Evolutionary conservation across 2,888 invertebrate species (phyloP), one percentile per base, ranked within the genome.

Genomic region (Ennomos quercinarius): DNA sequence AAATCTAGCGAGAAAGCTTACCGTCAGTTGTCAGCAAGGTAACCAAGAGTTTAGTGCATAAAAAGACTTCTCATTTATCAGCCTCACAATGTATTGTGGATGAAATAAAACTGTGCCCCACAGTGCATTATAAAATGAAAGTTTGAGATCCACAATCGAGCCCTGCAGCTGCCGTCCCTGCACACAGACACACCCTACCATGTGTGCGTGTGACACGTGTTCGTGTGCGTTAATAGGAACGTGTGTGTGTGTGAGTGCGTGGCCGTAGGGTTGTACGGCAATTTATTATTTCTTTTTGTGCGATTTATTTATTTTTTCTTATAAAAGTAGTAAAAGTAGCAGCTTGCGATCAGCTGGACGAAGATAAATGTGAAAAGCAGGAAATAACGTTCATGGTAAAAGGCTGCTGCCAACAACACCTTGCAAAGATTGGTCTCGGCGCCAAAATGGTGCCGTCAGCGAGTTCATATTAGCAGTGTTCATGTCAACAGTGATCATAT

Each of bases 101-200:
- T 27, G 2, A 11, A 50, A 42, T 10, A 36, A 34, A 42, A 73
- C 74, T 76, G n/a, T n/a, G 75, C 78, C 76, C 75, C 76, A 77
- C 10, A 17, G 42, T 39, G 27, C 27, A 27, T 27, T 4, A 35
- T 34, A 40, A 10, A 11, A 37, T 8, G 10, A 85, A 85, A 88
- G 81, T 90, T 92, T 92, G 90, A 83, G 85, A 81, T 70, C 76
- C 89, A 58, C 76, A 75, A 81, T 84, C 88, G 81, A 88, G 86
- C 88, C 88, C 75, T 84, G 91, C 91, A 92, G 91, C 91, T 91
- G 91, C 84, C 86, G 81, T 78, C 78, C 81, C 75, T 82, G 80
- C 76, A 79, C 75, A 75, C 75, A 75, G 74, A 76, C 70, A 43
- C 51, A 13, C 46, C 6, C 6, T 27, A 27, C 2, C 27, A 27